Evolutionary conservation across 2,113 vertebrate species (phyloP), one percentile per base, ranked within the genome.

Genomic region (Paramisgurnus dabryanus): DNA sequence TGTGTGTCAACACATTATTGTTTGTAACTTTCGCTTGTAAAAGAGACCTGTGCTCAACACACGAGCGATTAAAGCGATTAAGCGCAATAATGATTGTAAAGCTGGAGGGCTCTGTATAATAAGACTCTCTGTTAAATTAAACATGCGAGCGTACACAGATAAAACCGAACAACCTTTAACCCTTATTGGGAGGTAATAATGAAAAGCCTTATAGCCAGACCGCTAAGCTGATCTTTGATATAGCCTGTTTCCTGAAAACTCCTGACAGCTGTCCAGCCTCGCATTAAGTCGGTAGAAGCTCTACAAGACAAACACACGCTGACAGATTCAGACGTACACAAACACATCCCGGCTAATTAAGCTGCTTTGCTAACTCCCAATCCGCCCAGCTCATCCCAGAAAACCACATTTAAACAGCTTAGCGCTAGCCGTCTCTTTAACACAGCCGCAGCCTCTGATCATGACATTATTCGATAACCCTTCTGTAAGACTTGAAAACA

Each of bases 211-310:
- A 67, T 67, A 17, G 64, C 65, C 74, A 65, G 58, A 63, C 77
- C 17, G 66, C 67, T 73, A 67, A 40, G 60, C 76, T 67, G 85
- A 85, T 80, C 65, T 61, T 60, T 84, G 74, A 77, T 71, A 43
- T 64, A 76, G 58, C 77, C 65, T 22, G 73, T 83, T 86, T 88
- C 85, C 85, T 86, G 91, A 87, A 85, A 87, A 69, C 80, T 53
- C 85, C 85, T 82, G 86, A 91, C 90, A 87, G 83, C 88, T 85
- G 83, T 86, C 87, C 80, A 84, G 74, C 50, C 27, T 84, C 73
- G 71, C 72, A 78, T 69, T 82, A 67, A 80, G 64, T 85, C 78
- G 76, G 78, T 66, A 78, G 68, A n/a, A 40, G 60, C 70, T 27
- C 63, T 63, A 49, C 12, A 64, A 75, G 61, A 78, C 67, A 67